Base-by-base conservation (phyloP, 35 echinoderm and acorn worm genomes). In the Anneissia japonica region DNA sequence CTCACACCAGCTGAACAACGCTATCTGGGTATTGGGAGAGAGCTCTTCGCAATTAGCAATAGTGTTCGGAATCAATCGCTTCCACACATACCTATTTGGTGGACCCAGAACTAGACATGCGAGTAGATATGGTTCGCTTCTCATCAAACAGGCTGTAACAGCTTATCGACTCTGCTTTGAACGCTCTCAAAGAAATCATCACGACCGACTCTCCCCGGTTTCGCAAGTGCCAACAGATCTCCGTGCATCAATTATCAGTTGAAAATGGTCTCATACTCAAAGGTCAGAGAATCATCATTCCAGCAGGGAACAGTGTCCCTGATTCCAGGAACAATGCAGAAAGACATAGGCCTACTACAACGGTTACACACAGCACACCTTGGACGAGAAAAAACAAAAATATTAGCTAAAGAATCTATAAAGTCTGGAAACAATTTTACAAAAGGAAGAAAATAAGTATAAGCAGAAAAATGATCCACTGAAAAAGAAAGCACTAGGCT, bases 41-140 rank as follows among this genome's bases (percentile, higher is more conserved):
- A 89, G 31, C 87, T 89, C 11, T 34, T 82, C 34, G 29, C 87
- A 0, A 87, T n/a, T n/a, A n/a, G n/a, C n/a, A n/a, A n/a, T 87
- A 5, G 87, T 89, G 2, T 89, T 89, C 30, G 87, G 87, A 43
- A 41, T 78, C 35, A 30, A 13, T 28, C 34, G 37, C 16, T 78
- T 78, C 32, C 85, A 87, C 30, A 77, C 17, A 17, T 40, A 87
- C 38, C 29, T 87, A 10, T 87, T 77, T 87, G 75, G 74, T 21
- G n/a, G 31, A 23, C 29, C 64, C 43, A 11, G 87, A 88, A 28
- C 77, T 88, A 16, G 83, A 86, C 39, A 33, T 88, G 0, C 32
- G 79, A 77, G 79, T 87, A 23, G 38, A 86, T 39, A 64, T 91
- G 37, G 78, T 91, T 14, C 40, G 55, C 30, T 85, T 86, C 45